A percentile compares a stretch with the other conserved stretches of the same genome.
Evolutionary conservation across 2,888 invertebrate species (phyloP).

Genomic region (Lacanobia wlatinum): DNA sequence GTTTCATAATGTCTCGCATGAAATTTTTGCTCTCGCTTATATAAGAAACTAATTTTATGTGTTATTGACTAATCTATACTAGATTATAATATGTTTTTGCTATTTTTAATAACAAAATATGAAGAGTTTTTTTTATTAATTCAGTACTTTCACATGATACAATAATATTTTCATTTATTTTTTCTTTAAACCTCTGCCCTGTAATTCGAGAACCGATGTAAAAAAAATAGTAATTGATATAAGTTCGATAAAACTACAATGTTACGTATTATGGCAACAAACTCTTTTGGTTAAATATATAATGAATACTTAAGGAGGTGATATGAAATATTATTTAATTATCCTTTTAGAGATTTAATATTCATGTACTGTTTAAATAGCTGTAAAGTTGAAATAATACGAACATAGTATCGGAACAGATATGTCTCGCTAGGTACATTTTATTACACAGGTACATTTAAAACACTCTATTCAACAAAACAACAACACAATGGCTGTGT

Average conservation of each 20-base stretch:
- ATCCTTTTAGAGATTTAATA: slow-evolving; percentile 53
- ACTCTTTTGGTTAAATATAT: slow-evolving; percentile 83
- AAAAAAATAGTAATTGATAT: slow-evolving; percentile 76
- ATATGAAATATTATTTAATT: slow-evolving; percentile 49
- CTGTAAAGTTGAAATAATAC: slow-evolving; percentile 38
- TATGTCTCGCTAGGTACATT: slow-evolving; percentile 82
- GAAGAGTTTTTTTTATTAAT: slow-evolving; percentile 72
- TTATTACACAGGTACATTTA: slow-evolving; percentile 81
- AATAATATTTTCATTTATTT: slow-evolving; percentile 69
- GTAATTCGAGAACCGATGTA: slow-evolving; percentile 85
- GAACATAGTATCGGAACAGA: slow-evolving; percentile 72
- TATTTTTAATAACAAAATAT: slow-evolving; percentile 83
- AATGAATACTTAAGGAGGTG: slow-evolving; percentile 59
- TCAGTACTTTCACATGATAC: slow-evolving; percentile 75
- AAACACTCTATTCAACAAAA: slow-evolving; percentile 78
- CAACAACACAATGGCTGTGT: slow-evolving; percentile 69
- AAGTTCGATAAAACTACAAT: slow-evolving; percentile 77
- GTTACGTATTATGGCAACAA: slow-evolving; percentile 84
- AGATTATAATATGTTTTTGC: slow-evolving; percentile 79
- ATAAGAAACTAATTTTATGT: slow-evolving; percentile 67
- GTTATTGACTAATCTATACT: slow-evolving; percentile 76
- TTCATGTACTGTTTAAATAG: slow-evolving; percentile 51
- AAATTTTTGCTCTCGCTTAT: slow-evolving; percentile 61
- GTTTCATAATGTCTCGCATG: slow-evolving; percentile 62
- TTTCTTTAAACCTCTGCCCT: slow-evolving; percentile 80